phyloP scores from a whole-genome alignment of 2,888 invertebrate species.

The Ophion ellenae region DNA sequence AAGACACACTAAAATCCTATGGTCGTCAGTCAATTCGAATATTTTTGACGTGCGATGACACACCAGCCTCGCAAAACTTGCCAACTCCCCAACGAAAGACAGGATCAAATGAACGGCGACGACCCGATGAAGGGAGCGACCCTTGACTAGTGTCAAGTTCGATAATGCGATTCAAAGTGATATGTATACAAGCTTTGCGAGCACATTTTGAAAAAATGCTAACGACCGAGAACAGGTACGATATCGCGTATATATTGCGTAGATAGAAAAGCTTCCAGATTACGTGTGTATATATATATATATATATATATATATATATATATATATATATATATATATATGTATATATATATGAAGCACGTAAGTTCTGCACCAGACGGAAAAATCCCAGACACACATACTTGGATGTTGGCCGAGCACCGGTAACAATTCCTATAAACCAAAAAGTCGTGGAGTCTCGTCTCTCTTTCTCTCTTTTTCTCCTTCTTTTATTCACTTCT shows the following conservation, averaged over 20 bases:
- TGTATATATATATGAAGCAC: background rate
- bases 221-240: slow-evolving; percentile 21
- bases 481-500: slow-evolving; percentile 37
- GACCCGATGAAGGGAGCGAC: no score
- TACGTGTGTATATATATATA: background rate
- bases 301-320: background rate
- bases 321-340: no score
- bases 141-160: no score
- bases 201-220: background rate
- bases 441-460: slow-evolving; percentile 78
- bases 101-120: no score
- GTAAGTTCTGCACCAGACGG: slow-evolving; percentile 43
- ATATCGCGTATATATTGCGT: background rate
- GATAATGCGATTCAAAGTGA: background rate
- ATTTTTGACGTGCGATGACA: no score
- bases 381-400: slow-evolving; percentile 57
- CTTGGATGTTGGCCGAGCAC: slow-evolving; percentile 63
- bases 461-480: slow-evolving; percentile 38
- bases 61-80: no score
- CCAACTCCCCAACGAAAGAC: no score
- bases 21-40: no score
- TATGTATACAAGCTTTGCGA: background rate
- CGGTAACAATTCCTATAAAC: slow-evolving; percentile 79
- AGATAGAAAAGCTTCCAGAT: slow-evolving; percentile 25
- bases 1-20: no score